These are phyloP conservation scores for Atherix ibis DNA, from an alignment of 2,888 invertebrate genomes.

Conservation along the genomic window DNA sequence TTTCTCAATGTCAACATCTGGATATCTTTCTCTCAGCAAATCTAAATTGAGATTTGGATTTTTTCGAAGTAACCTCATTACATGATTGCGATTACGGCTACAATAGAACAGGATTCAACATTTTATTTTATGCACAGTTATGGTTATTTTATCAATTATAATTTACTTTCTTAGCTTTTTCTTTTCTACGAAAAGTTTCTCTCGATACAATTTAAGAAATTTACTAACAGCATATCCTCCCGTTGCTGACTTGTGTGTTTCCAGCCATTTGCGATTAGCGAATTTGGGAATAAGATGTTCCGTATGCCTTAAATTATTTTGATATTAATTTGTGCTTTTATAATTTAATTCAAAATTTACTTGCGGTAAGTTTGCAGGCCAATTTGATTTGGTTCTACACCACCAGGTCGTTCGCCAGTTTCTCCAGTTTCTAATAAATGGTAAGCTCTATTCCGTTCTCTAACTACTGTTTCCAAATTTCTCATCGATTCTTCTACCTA, in stretches of 20 bases:
- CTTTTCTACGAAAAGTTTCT: slow-evolving; percentile 43
- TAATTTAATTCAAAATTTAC: too few species aligned
- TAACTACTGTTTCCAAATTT: slow-evolving; percentile 76
- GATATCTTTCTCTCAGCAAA: slow-evolving; percentile 53
- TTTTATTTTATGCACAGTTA: slow-evolving; percentile 4
- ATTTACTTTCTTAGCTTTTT: slow-evolving; percentile 40
- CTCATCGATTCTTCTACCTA: slow-evolving; percentile 83
- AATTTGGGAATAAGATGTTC: slow-evolving; percentile 52
- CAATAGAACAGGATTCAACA: slow-evolving; percentile 16
- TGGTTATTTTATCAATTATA: neutral
- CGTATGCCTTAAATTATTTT: slow-evolving; percentile 31
- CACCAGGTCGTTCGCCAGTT: slow-evolving; percentile 58
- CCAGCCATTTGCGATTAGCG: slow-evolving; percentile 48
- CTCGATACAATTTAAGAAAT: slow-evolving; percentile 45
- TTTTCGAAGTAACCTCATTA: slow-evolving; percentile 49
- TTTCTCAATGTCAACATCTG: slow-evolving; percentile 57
- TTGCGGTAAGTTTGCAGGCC: slow-evolving; percentile 43
- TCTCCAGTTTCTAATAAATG: slow-evolving; percentile 77
- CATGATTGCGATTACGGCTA: slow-evolving; percentile 47
- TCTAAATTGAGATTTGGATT: slow-evolving; percentile 64
- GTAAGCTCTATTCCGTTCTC: slow-evolving; percentile 85
- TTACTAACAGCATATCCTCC: slow-evolving; percentile 45
- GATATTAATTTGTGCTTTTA: too few species aligned
- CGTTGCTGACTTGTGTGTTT: slow-evolving; percentile 33
- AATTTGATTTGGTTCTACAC: slow-evolving; percentile 40